Evolutionary conservation across 2,888 invertebrate genomes (phyloP).

Genomic region (Drosophila cognata): DNA sequence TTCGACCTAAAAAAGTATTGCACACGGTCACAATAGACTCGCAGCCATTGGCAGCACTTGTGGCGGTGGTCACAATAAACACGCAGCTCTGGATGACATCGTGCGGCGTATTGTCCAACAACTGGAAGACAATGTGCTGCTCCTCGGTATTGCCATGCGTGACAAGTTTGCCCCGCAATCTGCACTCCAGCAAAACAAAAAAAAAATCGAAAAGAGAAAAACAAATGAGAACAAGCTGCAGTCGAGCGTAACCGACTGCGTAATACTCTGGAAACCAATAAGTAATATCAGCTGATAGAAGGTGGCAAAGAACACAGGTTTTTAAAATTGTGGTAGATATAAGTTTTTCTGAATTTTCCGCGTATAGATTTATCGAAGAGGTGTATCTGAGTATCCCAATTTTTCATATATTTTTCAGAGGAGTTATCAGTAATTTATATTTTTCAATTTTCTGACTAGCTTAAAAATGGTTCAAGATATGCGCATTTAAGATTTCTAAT

Average conservation of each 20-base stretch:
- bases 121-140: conserved; percentile 78
- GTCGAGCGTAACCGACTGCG: background rate
- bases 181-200: conserved; percentile 22
- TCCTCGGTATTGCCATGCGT: conserved; percentile 70
- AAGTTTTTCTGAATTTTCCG: background rate
- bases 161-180: conserved; percentile 77
- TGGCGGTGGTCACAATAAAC: conserved; percentile 63
- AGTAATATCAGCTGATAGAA: background rate
- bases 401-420: background rate
- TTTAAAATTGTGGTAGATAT: background rate
- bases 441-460: background rate
- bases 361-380: background rate
- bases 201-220: background rate
- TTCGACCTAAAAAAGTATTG: conserved; percentile 73
- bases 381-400: background rate
- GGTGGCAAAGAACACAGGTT: background rate
- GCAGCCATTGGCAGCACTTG: conserved; percentile 64
- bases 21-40: conserved; percentile 78
- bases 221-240: background rate
- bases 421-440: background rate
- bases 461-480: too few species aligned
- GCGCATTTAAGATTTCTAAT: too few species aligned
- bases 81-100: conserved; percentile 81
- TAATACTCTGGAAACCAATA: background rate
- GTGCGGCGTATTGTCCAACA: conserved; percentile 78